Percentiles rank a stretch among this genome's conserved stretches.
Evolutionary conservation across 2,888 invertebrate species (phyloP).

Genomic region (Cinara cedri): DNA sequence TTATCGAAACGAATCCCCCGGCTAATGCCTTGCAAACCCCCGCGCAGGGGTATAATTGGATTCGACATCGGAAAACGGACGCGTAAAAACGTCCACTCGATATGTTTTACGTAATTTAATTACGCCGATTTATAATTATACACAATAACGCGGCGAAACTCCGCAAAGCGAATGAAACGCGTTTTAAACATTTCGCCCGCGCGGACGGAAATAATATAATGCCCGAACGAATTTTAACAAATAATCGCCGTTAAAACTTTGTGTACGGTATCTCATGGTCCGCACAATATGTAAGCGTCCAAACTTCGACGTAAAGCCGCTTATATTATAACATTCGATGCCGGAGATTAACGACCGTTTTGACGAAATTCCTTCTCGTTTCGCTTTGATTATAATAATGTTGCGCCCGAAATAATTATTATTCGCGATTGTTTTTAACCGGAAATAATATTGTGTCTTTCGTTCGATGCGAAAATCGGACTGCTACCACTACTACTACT

Average conservation of each 20-base stretch:
- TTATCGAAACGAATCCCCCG: background rate
- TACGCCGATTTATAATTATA: slow-evolving; percentile 21
- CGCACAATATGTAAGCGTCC: too few species aligned
- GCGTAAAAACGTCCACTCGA: slow-evolving; percentile 3
- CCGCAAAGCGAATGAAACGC: background rate
- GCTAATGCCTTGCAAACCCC: background rate
- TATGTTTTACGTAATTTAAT: slow-evolving; percentile 10
- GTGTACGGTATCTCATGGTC: background rate
- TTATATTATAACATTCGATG: background rate
- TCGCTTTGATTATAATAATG: slow-evolving; percentile 5
- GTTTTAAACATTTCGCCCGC: background rate
- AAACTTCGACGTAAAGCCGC: background rate
- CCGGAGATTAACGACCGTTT: background rate
- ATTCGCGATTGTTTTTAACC: too few species aligned
- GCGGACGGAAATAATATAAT: too few species aligned
- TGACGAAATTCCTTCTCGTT: background rate
- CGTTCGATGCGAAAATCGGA: too few species aligned
- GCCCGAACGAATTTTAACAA: background rate
- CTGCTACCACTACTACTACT: too few species aligned
- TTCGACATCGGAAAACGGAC: background rate
- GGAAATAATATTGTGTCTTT: too few species aligned
- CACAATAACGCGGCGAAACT: background rate
- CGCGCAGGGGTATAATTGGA: slow-evolving; percentile 30
- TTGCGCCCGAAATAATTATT: too few species aligned
- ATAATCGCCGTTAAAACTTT: slow-evolving; percentile 1